phyloP scores from a whole-genome alignment of 2,888 invertebrate genomes.

The Cryptus armator region DNA sequence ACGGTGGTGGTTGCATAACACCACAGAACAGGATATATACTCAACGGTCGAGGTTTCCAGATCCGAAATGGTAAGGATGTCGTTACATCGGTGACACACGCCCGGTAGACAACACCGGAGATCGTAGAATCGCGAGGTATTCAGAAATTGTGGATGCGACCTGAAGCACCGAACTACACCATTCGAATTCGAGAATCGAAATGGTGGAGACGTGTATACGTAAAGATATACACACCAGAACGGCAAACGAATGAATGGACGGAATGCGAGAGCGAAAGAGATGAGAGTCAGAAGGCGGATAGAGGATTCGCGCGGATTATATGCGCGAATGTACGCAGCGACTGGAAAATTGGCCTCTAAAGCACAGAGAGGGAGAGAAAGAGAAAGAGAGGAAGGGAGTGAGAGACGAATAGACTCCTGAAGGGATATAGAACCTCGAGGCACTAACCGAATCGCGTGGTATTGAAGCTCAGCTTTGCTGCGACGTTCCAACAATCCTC shows the following conservation, averaged over 20 bases:
- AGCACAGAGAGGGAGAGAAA: constrained; percentile 39
- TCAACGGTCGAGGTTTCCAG: not conserved
- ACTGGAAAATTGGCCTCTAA: constrained; percentile 72
- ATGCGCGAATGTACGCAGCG: constrained; percentile 68
- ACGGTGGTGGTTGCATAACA: not conserved
- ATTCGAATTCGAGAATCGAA: constrained; percentile 45
- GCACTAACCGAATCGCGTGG: constrained; percentile 53
- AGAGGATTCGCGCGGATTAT: constrained; percentile 48
- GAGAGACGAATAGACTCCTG: constrained; percentile 18
- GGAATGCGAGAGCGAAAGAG: not conserved
- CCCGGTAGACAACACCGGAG: not conserved
- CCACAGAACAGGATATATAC: constrained; percentile 1
- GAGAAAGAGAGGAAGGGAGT: constrained; percentile 14
- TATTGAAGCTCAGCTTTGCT: constrained; percentile 13
- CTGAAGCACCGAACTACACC: not conserved
- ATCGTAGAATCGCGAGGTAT: not conserved
- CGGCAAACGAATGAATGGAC: constrained; percentile 24
- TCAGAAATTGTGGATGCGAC: not conserved
- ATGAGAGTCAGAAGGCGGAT: not conserved
- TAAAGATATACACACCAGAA: not conserved
- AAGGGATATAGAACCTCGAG: constrained; percentile 27
- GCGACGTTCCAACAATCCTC: constrained; percentile 24
- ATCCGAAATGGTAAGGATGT: constrained; percentile 29
- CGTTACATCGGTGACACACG: constrained; percentile 1
- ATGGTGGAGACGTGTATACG: not conserved